These are phyloP conservation scores for Chaenogobius annularis DNA, from an alignment of 2,113 vertebrate genomes.

Conservation along the genomic window DNA sequence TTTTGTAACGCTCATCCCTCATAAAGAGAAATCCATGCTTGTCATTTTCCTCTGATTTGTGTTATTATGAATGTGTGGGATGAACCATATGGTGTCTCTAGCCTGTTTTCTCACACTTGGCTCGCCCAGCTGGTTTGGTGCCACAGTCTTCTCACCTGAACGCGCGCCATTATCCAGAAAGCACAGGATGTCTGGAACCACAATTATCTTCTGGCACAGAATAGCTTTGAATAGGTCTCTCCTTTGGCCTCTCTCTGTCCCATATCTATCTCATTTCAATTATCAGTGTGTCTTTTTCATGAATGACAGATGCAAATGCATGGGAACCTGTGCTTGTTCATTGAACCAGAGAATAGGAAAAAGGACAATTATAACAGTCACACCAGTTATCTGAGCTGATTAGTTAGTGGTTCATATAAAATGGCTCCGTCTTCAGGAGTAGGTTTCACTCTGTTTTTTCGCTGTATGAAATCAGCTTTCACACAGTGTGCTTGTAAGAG, in stretches of 20 bases:
- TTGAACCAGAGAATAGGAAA: constrained; percentile 28
- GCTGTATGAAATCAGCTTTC: constrained; percentile 4
- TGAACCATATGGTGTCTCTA: constrained; percentile 44
- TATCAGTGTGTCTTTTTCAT: constrained; percentile 18
- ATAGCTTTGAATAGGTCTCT: constrained; percentile 37
- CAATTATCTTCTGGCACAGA: constrained; percentile 45
- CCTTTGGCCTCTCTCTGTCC: background rate
- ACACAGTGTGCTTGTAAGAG: background rate
- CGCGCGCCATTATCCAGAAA: constrained; percentile 55
- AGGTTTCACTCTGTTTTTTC: constrained; percentile 18
- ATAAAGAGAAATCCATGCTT: background rate
- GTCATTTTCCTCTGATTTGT: constrained; percentile 22
- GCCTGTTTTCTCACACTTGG: constrained; percentile 43
- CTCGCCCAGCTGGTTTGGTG: constrained; percentile 54
- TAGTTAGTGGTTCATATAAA: constrained; percentile 31
- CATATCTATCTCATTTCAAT: constrained; percentile 9
- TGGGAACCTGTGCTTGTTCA: constrained; percentile 69
- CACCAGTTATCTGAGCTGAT: constrained; percentile 27
- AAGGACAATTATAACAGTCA: constrained; percentile 8
- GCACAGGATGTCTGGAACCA: constrained; percentile 33
- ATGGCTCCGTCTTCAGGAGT: constrained; percentile 15
- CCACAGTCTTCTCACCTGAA: constrained; percentile 58
- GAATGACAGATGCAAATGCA: constrained; percentile 39
- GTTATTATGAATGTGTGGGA: constrained; percentile 33
- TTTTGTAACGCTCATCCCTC: background rate